Percentiles rank a stretch among this genome's conserved stretches.
Evolutionary conservation across 2,888 invertebrate genomes (phyloP).

Genomic region (Dynastes grantii): DNA sequence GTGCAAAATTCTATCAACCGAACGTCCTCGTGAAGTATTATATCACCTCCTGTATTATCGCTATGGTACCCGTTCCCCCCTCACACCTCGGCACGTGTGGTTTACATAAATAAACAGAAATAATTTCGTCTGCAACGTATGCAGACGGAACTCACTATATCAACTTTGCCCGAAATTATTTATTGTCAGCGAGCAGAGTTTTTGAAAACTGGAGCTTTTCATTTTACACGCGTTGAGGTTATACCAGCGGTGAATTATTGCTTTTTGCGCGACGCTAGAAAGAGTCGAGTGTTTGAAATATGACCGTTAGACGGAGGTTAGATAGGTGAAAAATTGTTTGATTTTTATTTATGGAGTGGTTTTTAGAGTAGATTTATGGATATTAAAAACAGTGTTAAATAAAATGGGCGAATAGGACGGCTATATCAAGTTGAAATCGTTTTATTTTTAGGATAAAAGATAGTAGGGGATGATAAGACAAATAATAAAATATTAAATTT

Average conservation of each 20-base stretch:
- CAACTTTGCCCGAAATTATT: conserved; percentile 13
- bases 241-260: conserved; percentile 9
- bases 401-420: neutral
- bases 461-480: too few relatives aligned
- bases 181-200: neutral
- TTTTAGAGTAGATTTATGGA: conserved; percentile 1
- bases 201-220: neutral
- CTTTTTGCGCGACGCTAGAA: neutral
- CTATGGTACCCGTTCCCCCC: neutral
- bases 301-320: neutral
- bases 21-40: neutral
- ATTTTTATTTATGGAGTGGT: conserved; percentile 5
- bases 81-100: neutral
- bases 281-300: neutral
- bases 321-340: conserved; percentile 19
- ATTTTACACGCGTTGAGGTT: conserved; percentile 17
- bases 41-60: neutral
- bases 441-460: too few relatives aligned
- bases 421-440: too few relatives aligned
- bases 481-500: too few relatives aligned
- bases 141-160: conserved; percentile 1
- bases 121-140: conserved; percentile 6
- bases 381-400: neutral
- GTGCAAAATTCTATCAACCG: neutral
- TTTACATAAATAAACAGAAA: conserved; percentile 25